These are phyloP conservation scores for Psittacula derbiana DNA, from an alignment of 2,797 vertebrate species.

Conservation along the genomic window DNA sequence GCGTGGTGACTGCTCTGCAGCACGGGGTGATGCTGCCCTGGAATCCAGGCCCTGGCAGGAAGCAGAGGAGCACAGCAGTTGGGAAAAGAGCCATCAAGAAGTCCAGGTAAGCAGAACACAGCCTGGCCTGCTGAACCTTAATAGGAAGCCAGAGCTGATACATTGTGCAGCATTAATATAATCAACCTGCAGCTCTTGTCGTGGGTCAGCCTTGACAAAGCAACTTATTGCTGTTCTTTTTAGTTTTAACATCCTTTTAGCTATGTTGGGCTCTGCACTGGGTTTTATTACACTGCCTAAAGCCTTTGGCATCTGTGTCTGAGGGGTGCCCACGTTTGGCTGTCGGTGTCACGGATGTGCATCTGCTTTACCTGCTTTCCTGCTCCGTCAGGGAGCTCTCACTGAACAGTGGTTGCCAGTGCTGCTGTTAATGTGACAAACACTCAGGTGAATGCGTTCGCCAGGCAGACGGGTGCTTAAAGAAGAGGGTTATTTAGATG, in stretches of 20 bases:
- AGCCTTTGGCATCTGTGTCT: not conserved
- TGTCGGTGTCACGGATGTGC: accelerated
- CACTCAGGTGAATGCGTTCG: not conserved
- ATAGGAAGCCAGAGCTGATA: accelerated
- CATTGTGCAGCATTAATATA: accelerated
- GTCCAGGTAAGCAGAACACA: not conserved
- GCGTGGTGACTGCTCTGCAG: not conserved
- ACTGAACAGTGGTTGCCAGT: not conserved
- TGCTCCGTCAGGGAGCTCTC: not conserved
- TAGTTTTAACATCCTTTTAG: not conserved
- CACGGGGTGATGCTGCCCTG: not conserved
- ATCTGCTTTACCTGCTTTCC: not conserved
- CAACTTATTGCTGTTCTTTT: not conserved
- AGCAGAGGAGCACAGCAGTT: not conserved
- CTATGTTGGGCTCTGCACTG: accelerated
- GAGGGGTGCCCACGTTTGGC: accelerated
- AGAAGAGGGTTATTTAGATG: not conserved
- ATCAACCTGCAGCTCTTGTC: accelerated
- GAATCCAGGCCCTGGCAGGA: not conserved
- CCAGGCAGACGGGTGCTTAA: not conserved
- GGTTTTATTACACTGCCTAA: not conserved
- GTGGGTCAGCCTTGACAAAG: not conserved
- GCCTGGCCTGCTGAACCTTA: not conserved
- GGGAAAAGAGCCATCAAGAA: not conserved
- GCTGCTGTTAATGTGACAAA: not conserved